Evolutionary conservation across 2,888 invertebrate genomes (phyloP).

Genomic region (Acrobasis consociella): DNA sequence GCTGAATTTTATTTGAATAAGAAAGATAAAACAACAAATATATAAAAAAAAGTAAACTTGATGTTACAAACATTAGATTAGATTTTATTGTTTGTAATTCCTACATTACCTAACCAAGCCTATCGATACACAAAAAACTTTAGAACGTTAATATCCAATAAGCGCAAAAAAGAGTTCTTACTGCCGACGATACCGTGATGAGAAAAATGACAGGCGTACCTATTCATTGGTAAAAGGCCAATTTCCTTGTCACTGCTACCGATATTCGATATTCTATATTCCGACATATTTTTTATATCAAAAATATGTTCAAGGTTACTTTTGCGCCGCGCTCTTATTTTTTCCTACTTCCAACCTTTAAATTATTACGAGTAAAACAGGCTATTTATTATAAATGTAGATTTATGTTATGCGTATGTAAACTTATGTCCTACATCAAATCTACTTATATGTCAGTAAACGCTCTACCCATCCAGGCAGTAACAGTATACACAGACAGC

Average conservation of each 20-base stretch:
- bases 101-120: background rate
- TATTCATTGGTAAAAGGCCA: conserved; percentile 22
- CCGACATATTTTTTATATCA: background rate
- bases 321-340: too few relatives aligned
- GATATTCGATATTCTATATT: background rate
- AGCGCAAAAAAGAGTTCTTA: conserved; percentile 28
- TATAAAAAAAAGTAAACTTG: too few relatives aligned
- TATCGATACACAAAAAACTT: background rate
- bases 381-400: too few relatives aligned
- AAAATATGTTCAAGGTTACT: too few relatives aligned
- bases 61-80: too few relatives aligned
- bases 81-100: too few relatives aligned
- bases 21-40: too few relatives aligned
- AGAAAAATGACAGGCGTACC: conserved; percentile 35
- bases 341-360: too few relatives aligned
- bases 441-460: background rate
- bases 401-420: too few relatives aligned
- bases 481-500: conserved; percentile 31
- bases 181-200: conserved; percentile 33
- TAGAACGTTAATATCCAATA: conserved; percentile 26
- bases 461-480: background rate
- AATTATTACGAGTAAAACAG: too few relatives aligned
- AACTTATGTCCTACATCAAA: background rate
- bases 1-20: too few relatives aligned
- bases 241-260: background rate